Base-by-base conservation (phyloP, 1,140 invertebrate genomes). In the Diploscapter pachys region DNA sequence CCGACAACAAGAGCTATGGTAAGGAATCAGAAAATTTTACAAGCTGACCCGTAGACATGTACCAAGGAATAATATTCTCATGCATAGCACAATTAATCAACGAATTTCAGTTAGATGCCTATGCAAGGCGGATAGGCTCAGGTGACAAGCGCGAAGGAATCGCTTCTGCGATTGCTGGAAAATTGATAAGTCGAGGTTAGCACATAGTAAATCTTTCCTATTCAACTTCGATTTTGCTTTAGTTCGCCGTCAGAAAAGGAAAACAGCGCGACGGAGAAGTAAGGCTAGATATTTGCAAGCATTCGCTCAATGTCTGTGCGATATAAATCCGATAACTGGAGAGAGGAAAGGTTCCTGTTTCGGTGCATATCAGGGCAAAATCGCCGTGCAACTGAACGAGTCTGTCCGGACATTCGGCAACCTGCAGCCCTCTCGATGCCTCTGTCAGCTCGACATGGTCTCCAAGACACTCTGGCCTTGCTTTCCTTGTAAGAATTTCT, bases 221-320 rank as follows among this genome's bases (percentile, higher is more conserved):
- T 52, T 31, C n/a, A 8, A 8, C 4, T 72, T 63, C 8, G 31
- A 72, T 61, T 73, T 57, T 62, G 63, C 31, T 59, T 59, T 9
- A 59, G 9, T 13, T 59, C 57, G 57, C 57, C 57, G 9, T 9
- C 13, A 50, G 8, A 64, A 64, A 64, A 64, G 8, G 63, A 31
- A 31, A 31, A 31, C 31, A 31, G 31, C 1, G 1, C 31, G 31
- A 31, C 31, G 31, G 31, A 31, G 31, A 31, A 31, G 31, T 31
- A 31, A 31, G 31, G 31, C 31, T 31, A 31, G 74, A n/a, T 78
- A 77, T 48, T 74, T 72, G 48, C 75, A 85, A 68, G 83, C 82
- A 3, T 85, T 84, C 49, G 83, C 83, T 3, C 83, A 85, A 62
- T 84, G 83, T 67, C 83, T 81, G 62, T 84, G 83, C 73, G 83